These are phyloP conservation scores for Rhinichthys osculus DNA, from an alignment of 2,797 vertebrate genomes.

Conservation along the genomic window DNA sequence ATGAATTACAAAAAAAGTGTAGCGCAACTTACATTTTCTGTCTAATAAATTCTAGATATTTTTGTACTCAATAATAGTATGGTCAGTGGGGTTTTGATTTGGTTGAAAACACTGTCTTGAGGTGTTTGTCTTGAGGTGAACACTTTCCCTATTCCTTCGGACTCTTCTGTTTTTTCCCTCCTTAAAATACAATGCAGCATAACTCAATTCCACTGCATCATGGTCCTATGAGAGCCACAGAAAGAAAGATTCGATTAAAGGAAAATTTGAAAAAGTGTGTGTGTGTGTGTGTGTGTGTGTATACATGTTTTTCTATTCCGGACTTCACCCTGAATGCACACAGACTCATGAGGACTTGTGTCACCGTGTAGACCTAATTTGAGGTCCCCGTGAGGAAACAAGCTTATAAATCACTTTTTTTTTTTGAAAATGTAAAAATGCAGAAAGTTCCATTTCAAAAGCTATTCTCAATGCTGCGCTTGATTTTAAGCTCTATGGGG, in stretches of 20 bases:
- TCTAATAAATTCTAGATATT: neutral
- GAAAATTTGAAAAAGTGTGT: too few relatives aligned
- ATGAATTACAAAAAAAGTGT: neutral
- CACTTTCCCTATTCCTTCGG: neutral
- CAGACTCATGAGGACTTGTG: too few relatives aligned
- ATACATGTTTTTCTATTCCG: too few relatives aligned
- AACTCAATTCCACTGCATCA: conserved; percentile 31
- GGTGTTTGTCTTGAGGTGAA: neutral
- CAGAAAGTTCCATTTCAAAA: too few relatives aligned
- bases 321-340: too few relatives aligned
- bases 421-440: too few relatives aligned
- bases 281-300: too few relatives aligned
- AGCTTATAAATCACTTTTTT: too few relatives aligned
- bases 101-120: conserved; percentile 26
- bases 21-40: neutral
- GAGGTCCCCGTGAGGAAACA: too few relatives aligned
- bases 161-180: conserved; percentile 2
- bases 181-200: conserved; percentile 31
- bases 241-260: neutral
- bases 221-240: conserved; percentile 1
- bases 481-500: too few relatives aligned
- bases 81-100: neutral
- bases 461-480: too few relatives aligned
- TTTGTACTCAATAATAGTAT: neutral
- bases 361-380: too few relatives aligned